phyloP scores from a whole-genome alignment of 1,140 invertebrate species.

The Drosophila jambulina region DNA sequence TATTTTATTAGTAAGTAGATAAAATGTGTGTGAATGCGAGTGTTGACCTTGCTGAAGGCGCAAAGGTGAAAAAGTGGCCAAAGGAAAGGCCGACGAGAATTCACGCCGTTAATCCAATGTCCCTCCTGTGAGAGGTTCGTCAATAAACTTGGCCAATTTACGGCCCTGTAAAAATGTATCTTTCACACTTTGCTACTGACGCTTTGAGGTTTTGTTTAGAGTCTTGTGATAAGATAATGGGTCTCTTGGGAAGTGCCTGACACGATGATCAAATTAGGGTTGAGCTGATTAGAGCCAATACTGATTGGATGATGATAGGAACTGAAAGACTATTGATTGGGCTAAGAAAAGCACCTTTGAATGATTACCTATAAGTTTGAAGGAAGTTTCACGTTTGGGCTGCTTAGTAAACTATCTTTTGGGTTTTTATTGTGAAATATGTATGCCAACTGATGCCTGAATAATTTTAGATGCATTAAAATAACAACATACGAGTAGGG shows the following conservation, averaged over 20 bases:
- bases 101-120: conserved; percentile 40
- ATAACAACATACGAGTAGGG: background rate
- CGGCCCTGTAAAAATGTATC: conserved; percentile 42
- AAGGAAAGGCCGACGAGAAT: conserved; percentile 20
- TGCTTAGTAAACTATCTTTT: background rate
- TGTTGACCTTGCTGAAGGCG: conserved; percentile 69
- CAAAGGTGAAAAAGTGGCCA: conserved; percentile 68
- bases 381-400: background rate
- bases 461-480: too few relatives aligned
- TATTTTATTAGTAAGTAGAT: conserved; percentile 81
- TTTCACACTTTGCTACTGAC: conserved; percentile 16
- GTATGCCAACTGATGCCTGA: background rate
- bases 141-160: conserved; percentile 68
- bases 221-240: conserved; percentile 37
- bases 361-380: background rate
- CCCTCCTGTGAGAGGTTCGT: background rate
- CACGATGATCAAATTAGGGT: conserved; percentile 28
- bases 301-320: background rate
- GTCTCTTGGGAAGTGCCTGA: conserved; percentile 2
- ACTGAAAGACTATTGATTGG: background rate
- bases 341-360: background rate
- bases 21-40: conserved; percentile 56
- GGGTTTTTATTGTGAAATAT: background rate
- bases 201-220: background rate
- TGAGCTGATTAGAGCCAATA: conserved; percentile 1